Evolutionary conservation across 2,888 invertebrate species (phyloP).

Genomic region (Eupithecia subumbrata): DNA sequence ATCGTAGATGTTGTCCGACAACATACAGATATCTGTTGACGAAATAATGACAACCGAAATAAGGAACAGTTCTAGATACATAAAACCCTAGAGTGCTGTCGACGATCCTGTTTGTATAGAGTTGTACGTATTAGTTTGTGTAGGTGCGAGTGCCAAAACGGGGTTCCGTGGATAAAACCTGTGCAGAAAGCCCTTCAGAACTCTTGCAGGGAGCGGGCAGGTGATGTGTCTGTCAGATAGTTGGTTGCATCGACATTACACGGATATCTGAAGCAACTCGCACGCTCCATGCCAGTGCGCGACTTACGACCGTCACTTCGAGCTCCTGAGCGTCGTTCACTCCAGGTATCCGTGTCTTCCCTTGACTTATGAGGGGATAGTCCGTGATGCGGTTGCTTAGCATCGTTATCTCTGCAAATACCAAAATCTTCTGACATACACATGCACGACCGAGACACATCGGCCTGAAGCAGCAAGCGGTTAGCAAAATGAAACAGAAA

Average conservation of each 20-base stretch:
- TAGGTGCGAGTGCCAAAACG: conserved; percentile 71
- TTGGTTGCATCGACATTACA: conserved; percentile 55
- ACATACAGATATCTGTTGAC: conserved; percentile 89
- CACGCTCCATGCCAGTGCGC: conserved; percentile 76
- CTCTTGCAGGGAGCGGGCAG: conserved; percentile 77
- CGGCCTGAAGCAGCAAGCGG: conserved; percentile 70
- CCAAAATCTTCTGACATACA: conserved; percentile 77
- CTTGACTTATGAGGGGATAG: conserved; percentile 97
- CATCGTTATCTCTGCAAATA: conserved; percentile 90
- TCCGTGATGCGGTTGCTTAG: conserved; percentile 93
- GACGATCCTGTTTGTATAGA: conserved; percentile 53
- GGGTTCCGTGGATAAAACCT: conserved; percentile 63
- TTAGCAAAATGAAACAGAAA: conserved; percentile 43
- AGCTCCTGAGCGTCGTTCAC: conserved; percentile 97
- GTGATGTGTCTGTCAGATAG: conserved; percentile 75
- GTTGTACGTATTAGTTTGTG: conserved; percentile 64
- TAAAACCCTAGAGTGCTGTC: conserved; percentile 45
- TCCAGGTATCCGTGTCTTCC: conserved; percentile 96
- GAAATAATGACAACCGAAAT: conserved; percentile 56
- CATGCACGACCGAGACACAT: conserved; percentile 63
- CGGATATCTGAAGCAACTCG: conserved; percentile 73
- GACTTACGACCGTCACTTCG: conserved; percentile 93
- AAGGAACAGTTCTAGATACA: conserved; percentile 42
- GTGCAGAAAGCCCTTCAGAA: conserved; percentile 75
- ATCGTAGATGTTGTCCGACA: conserved; percentile 95